These are phyloP conservation scores for Cinara cedri DNA, from an alignment of 2,888 invertebrate genomes.

Conservation along the genomic window DNA sequence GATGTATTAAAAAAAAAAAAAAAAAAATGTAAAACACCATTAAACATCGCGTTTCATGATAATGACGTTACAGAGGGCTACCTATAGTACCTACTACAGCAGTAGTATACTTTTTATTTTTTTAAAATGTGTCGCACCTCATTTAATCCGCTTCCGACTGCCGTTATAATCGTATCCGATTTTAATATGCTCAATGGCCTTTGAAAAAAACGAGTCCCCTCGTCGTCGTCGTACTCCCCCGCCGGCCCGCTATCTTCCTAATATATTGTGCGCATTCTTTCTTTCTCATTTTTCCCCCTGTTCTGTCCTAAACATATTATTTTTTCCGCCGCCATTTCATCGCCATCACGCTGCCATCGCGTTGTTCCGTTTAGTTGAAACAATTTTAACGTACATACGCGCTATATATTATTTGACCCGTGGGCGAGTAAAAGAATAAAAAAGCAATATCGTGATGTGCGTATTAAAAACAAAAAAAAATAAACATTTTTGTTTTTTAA, in stretches of 20 bases:
- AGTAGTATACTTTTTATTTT: not conserved
- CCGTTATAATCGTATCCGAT: slow-evolving; percentile 29
- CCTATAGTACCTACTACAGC: not conserved
- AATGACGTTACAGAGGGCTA: not conserved
- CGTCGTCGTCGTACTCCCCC: not conserved
- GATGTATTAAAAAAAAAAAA: not conserved
- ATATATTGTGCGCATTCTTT: not conserved
- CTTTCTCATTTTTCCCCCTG: not conserved
- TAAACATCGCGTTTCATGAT: not conserved
- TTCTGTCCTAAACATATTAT: not conserved
- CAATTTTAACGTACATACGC: slow-evolving; percentile 15
- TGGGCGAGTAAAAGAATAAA: not conserved
- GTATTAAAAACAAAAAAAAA: not conserved
- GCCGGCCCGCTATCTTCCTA: not conserved
- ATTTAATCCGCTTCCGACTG: slow-evolving; percentile 27
- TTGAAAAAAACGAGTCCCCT: slow-evolving; percentile 34
- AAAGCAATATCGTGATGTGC: slow-evolving; percentile 17
- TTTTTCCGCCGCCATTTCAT: not conserved
- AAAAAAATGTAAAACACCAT: slow-evolving; percentile 5
- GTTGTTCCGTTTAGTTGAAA: slow-evolving; percentile 17
- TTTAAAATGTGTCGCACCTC: slow-evolving; percentile 17
- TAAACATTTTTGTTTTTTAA: slow-evolving; percentile 38
- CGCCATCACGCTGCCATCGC: not conserved
- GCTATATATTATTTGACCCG: not conserved
- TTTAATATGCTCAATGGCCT: slow-evolving; percentile 35